Conservation (phyloP, 2,888 invertebrate species). For the Hydropsyche betteni region DNA sequence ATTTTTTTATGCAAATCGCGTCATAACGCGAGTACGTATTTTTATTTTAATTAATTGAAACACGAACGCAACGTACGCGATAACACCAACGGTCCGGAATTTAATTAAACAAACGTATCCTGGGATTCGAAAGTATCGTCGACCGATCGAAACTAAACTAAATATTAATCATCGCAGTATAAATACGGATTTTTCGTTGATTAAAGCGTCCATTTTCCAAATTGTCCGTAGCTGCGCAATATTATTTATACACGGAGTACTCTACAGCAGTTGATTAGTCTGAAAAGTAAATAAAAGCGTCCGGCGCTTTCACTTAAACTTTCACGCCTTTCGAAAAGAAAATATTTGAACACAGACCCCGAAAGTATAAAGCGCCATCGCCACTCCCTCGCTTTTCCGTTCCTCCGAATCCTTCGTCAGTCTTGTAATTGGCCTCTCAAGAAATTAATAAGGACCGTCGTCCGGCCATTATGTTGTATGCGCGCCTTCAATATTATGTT, state of each 20-base stretch:
- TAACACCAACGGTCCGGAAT: too few species aligned
- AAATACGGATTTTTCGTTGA: too few species aligned
- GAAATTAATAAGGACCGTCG: not conserved
- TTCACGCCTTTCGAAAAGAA: constrained; percentile 29
- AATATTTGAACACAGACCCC: constrained; percentile 26
- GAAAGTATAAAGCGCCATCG: not conserved
- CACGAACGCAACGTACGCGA: too few species aligned
- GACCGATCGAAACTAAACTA: too few species aligned
- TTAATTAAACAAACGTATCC: too few species aligned
- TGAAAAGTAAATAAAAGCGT: constrained; percentile 33
- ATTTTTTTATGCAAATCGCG: too few species aligned
- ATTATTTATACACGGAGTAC: constrained; percentile 23
- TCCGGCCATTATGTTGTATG: not conserved
- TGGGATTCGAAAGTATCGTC: too few species aligned
- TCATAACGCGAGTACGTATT: too few species aligned
- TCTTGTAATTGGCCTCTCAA: constrained; percentile 10
- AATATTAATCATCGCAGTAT: too few species aligned
- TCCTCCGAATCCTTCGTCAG: too few species aligned
- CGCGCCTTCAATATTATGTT: not conserved
- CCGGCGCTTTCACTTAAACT: constrained; percentile 18
- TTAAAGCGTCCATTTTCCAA: too few species aligned
- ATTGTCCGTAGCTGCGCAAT: not conserved
- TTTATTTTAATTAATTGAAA: too few species aligned
- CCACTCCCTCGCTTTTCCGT: not conserved
- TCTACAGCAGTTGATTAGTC: constrained; percentile 28